Percentiles rank a stretch among this genome's conserved stretches.
Evolutionary conservation across 2,113 vertebrate species (phyloP).

Genomic region (Pogonocichla stellata): DNA sequence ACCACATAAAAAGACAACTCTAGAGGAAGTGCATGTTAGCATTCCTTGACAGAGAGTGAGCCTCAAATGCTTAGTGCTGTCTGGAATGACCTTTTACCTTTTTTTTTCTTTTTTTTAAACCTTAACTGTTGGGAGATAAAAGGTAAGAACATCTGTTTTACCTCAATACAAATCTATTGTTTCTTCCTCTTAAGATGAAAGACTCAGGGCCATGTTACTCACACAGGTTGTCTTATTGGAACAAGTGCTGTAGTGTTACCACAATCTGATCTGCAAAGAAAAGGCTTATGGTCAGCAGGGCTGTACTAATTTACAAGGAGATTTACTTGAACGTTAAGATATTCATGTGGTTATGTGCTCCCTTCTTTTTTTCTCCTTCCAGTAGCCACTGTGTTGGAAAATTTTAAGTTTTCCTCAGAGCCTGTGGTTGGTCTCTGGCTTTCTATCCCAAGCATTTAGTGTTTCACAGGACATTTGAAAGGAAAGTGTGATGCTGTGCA

Average conservation of each 20-base stretch:
- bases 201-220: neutral
- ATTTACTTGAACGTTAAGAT: neutral
- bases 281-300: neutral
- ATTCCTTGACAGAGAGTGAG: neutral
- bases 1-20: neutral
- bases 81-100: neutral
- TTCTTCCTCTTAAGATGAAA: neutral
- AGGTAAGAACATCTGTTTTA: neutral
- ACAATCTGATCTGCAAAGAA: neutral
- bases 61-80: neutral
- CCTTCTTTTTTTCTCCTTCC: neutral
- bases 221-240: neutral
- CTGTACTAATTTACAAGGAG: neutral
- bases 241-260: neutral
- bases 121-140: neutral
- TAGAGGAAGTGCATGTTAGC: neutral
- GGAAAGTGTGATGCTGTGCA: neutral
- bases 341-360: neutral
- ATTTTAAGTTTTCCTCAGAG: rapidly evolving
- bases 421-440: neutral
- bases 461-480: neutral
- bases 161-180: neutral
- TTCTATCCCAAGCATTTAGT: neutral
- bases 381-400: neutral
- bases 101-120: neutral